Percentiles rank a stretch among this genome's conserved stretches.
Evolutionary conservation across 2,797 vertebrate species (phyloP).

Genomic region (Merluccius polli): DNA sequence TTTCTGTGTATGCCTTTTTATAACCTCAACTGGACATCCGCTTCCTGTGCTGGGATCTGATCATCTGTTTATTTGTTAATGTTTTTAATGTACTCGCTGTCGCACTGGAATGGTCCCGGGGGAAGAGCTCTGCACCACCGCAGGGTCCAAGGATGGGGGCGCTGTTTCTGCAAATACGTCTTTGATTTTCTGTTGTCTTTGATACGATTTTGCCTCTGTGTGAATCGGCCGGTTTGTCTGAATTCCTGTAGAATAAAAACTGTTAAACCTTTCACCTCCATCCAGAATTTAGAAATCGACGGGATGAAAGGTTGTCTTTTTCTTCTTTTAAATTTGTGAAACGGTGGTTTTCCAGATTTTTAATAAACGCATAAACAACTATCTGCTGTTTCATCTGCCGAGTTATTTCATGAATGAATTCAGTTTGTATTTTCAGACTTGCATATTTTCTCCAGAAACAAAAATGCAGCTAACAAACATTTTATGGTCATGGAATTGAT

Average conservation of each 20-base stretch:
- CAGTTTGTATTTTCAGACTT: not conserved
- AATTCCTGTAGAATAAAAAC: not conserved
- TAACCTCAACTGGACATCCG: no score
- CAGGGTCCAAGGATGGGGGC: not conserved
- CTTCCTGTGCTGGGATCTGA: not conserved
- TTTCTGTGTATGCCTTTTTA: no score
- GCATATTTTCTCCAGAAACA: not conserved
- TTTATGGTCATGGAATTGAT: not conserved
- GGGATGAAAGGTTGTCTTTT: conserved; percentile 14
- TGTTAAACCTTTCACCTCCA: not conserved
- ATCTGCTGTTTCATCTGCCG: not conserved
- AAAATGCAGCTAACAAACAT: not conserved
- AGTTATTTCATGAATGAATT: not conserved
- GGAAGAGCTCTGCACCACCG: not conserved
- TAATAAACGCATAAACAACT: conserved; percentile 51
- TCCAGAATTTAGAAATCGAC: not conserved
- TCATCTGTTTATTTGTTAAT: not conserved
- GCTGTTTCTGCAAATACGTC: not conserved
- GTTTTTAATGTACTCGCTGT: not conserved
- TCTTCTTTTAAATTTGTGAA: conserved; percentile 49
- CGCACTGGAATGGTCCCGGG: no score
- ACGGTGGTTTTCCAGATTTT: conserved; percentile 44
- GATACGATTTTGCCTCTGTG: not conserved
- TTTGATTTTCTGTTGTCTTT: not conserved
- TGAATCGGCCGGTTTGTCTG: not conserved